Base-by-base conservation (phyloP, 2,888 invertebrate species). In the Drosophila pseudotalamancana region DNA sequence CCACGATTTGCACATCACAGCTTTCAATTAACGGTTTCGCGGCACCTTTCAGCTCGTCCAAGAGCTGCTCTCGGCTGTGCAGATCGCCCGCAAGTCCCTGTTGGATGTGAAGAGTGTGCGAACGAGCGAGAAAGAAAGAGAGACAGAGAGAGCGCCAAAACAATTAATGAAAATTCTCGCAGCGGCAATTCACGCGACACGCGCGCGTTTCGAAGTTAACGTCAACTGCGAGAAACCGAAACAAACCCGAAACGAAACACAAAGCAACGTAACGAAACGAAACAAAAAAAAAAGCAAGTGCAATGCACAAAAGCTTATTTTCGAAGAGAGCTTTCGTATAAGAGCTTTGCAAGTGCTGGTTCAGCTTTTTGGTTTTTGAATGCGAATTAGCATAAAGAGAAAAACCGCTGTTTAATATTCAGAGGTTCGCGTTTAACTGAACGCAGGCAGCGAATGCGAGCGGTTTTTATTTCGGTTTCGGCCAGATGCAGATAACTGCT, bases 41-140 rank as follows among this genome's bases (percentile, higher is more conserved):
- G 0, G 95, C 94, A 0, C 93, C 92, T 25, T 93, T 93, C 75
- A 97, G 91, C 87, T 95, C 95, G 45, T 94, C 94, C 57, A 97
- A 93, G 61, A 96, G 92, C 88, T 94, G 94, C 89, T 95, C 96
- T 31, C 96, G 94, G 19, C 94, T 94, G 12, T 94, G 94, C 75
- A 97, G 93, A 80, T 96, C 95, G 69, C 95, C 95, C 88, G 95
- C 95, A 68, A 97, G 93, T 72, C 95, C 95, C 96, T 96, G 59
- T 16, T n/a, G n/a, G n/a, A n/a, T n/a, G n/a, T n/a, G n/a, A n/a
- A n/a, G n/a, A n/a, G n/a, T n/a, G n/a, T n/a, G n/a, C n/a, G n/a
- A n/a, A n/a, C n/a, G n/a, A n/a, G 54, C 34, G 42, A 16, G 32
- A 6, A 31, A 59, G 40, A 25, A 25, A 21, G 34, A 21, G 27